Base-by-base conservation (phyloP, 2,113 vertebrate species). In the Peromyscus maniculatus region DNA sequence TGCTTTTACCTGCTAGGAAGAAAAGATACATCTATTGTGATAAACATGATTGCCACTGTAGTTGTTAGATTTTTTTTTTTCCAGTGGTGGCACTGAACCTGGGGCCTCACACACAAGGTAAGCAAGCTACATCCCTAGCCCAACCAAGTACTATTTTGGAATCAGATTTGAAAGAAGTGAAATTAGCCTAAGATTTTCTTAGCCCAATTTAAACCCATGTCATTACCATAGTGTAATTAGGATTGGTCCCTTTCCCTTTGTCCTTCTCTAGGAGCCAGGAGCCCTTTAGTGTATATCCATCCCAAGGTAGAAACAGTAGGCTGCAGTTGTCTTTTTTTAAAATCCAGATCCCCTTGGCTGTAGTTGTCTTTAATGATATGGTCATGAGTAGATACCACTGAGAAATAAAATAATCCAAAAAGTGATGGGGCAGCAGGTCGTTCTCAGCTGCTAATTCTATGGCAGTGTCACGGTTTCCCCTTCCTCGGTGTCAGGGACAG, bases 1-100 rank as follows among this genome's bases (percentile, higher is more conserved):
- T 89, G 46, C 36, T 95, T 80, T 69, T 74, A 59, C 87, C 83
- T 36, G 10, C 49, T 88, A 94, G 11, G 91, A 91, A 22, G 82
- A 86, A 94, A 93, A 71, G 39, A 33, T 69, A 28, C 1, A 3
- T 91, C 2, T 59, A 7, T 90, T 17, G 64, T 69, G 36, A 86
- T 89, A 86, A 91, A 71, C 28, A 15, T 57, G 4, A 59, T 77
- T 33, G 15, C 21, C 31, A 46, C 79, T 75, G 24, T 4, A 5
- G 39, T 78, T 33, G 67, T 26, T 7, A 75, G 62, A 57, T 43
- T 72, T 33, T 17, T 43, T 39, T 39, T 43, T 59, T 43, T 12
- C 9, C 36, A 75, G 52, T 19, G 13, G 12, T 75, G 36, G 71
- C 3, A 39, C 19, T n/a, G 31, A 74, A 43, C 24, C 24, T 72